Evolutionary conservation across 2,888 invertebrate genomes (phyloP), one percentile per base, ranked within the genome.

Genomic region (Dolichopus griseipennis): DNA sequence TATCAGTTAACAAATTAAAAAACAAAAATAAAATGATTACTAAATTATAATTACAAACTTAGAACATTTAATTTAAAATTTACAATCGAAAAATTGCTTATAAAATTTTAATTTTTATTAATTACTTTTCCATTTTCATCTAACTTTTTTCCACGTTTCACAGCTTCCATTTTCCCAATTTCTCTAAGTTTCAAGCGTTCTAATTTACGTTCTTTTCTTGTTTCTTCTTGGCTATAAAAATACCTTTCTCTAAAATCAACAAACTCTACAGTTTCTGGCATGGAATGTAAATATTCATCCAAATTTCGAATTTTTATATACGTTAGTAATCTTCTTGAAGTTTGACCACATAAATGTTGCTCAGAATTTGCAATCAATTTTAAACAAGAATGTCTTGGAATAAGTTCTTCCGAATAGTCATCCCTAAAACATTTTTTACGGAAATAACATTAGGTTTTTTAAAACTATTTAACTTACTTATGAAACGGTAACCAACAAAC

Each of bases 401-500:
- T 80, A 69, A 89, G 86, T 0, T 86, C 82, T 66, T 88, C 87
- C 0, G 82, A 79, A 78, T 93, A 94, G 72, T 91, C 90, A 68
- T 88, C 87, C 73, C 91, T 92, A 76, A 18, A 70, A 68, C 18
- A 6, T 34, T 21, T 33, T 61, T 52, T 22, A 15, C 5, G 2
- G 41, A 27, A 27, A 65, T 2, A n/a, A n/a, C n/a, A 1, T n/a
- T 79, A 79, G 66, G 37, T n/a, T 62, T 21, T 52, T 64, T 69
- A 43, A 64, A 61, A 64, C n/a, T 69, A 22, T 15, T 41, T 65
- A 33, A 64, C 69, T 69, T 73, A 91, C 90, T 92, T 88, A 72
- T 91, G 90, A 61, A 96, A 85, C 34, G 99, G 99, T 75, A 96
- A 88, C 98, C 98, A 99, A 83, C 92, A 97, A 0, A 98, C 96